Conservation (phyloP, 2,113 vertebrate species). For the Etheostoma cragini region DNA sequence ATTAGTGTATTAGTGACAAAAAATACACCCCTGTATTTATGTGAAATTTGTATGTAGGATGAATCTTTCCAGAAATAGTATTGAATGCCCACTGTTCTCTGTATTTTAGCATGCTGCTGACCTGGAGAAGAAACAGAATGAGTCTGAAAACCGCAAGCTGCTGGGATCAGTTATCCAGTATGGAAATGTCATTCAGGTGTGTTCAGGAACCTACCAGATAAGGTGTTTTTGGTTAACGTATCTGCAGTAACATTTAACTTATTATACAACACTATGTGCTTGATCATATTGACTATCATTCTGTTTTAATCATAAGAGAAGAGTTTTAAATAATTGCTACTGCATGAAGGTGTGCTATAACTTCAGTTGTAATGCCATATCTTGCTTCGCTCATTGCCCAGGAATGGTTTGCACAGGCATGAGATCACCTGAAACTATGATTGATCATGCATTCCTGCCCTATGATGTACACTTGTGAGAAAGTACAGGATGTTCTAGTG, state of each 20-base stretch:
- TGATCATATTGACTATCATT: constrained; percentile 8
- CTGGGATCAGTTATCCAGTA: constrained; percentile 97
- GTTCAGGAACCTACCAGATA: constrained; percentile 38
- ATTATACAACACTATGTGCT: background rate
- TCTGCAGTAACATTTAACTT: background rate
- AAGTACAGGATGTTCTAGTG: background rate
- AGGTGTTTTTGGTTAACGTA: constrained; percentile 29
- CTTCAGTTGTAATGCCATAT: constrained; percentile 16
- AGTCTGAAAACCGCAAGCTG: constrained; percentile 97
- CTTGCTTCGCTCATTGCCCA: background rate
- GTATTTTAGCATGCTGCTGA: constrained; percentile 93
- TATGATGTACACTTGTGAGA: background rate
- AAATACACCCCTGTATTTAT: background rate
- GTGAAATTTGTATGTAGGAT: background rate
- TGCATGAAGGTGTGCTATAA: constrained; percentile 11
- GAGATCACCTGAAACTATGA: constrained; percentile 16
- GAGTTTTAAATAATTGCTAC: constrained; percentile 57
- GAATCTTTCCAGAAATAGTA: background rate
- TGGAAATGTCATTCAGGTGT: constrained; percentile 96
- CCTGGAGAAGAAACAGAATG: constrained; percentile 98
- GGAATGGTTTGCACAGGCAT: constrained; percentile 5
- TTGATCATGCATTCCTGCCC: constrained; percentile 21
- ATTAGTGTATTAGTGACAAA: background rate
- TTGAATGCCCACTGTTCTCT: constrained; percentile 12
- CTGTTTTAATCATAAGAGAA: constrained; percentile 16